phyloP scores from a whole-genome alignment of 2,888 invertebrate genomes.

The Ryuthela nishihirai region DNA sequence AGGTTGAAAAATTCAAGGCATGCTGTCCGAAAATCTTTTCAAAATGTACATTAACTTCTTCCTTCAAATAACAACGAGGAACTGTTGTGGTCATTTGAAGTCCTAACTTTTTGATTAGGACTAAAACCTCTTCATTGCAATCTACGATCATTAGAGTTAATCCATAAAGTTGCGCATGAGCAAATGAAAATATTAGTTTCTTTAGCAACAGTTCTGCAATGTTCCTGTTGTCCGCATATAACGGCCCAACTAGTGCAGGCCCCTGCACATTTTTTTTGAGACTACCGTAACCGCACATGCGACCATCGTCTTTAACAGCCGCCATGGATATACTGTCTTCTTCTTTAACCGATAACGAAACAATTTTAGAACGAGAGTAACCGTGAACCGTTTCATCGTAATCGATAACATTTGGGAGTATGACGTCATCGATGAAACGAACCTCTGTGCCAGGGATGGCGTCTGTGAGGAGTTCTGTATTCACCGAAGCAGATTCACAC shows the following conservation, averaged over 20 bases:
- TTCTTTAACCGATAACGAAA: slow-evolving; percentile 18
- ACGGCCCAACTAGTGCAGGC: slow-evolving; percentile 14
- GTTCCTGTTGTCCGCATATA: slow-evolving; percentile 22
- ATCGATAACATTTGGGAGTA: slow-evolving; percentile 20
- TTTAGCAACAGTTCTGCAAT: slow-evolving; percentile 17
- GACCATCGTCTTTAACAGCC: slow-evolving; percentile 9
- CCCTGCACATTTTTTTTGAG: slow-evolving; percentile 21
- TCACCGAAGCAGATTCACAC: slow-evolving; percentile 7
- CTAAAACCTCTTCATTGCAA: slow-evolving; percentile 37
- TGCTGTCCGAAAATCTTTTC: slow-evolving; percentile 39
- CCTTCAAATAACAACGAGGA: slow-evolving; percentile 35
- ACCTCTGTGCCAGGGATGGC: not conserved
- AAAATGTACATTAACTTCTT: slow-evolving; percentile 32
- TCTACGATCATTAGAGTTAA: slow-evolving; percentile 34
- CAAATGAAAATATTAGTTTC: slow-evolving; percentile 13
- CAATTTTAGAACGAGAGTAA: slow-evolving; percentile 23
- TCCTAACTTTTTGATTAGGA: slow-evolving; percentile 31
- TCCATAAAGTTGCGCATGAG: slow-evolving; percentile 7
- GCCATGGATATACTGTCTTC: slow-evolving; percentile 12
- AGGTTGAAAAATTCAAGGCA: slow-evolving; percentile 42
- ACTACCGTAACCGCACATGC: slow-evolving; percentile 29
- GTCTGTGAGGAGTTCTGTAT: not conserved
- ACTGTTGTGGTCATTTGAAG: slow-evolving; percentile 32
- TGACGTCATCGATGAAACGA: not conserved
- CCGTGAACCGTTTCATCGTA: slow-evolving; percentile 31